Evolutionary conservation across 2,888 invertebrate genomes (phyloP), one percentile per base, ranked within the genome.

Genomic region (Dryobota labecula): DNA sequence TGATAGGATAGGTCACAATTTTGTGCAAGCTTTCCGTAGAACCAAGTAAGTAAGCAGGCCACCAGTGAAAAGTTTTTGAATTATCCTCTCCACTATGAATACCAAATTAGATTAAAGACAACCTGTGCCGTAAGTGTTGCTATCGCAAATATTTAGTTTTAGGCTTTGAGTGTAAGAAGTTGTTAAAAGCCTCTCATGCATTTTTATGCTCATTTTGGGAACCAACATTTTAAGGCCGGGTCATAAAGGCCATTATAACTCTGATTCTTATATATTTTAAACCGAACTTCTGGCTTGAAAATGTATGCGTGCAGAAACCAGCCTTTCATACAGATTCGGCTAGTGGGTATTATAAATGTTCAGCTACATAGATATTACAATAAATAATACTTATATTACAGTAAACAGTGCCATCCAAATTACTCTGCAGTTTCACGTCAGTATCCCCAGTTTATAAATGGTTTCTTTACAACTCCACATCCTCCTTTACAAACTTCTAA

Each of bases 381-480:
- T 27, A 80, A 76, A 78, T 43, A 57, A 61, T 80, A 80, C 80
- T 80, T 71, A 78, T 76, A 70, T 64, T 51, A 69, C 38, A 43
- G 56, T 54, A 27, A 11, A 64, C 58, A 64, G 45, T 70, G 60
- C 36, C 64, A 49, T 78, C 65, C 81, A 38, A 45, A 47, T 74
- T 73, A 66, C 53, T 65, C 56, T 53, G 68, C 43, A 41, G 45
- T 15, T 38, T 54, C 79, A 63, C 68, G n/a, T 49, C 53, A 62
- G 62, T 60, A 30, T 30, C 9, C 13, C 41, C 8, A n/a, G n/a
- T 56, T 15, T 15, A 11, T 8, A 27, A 27, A 9, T n/a, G 9
- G 13, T 24, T 24, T 15, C 6, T 9, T 15, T 2, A n/a, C 13
- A 43, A 27, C 18, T 61, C 9, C 20, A n/a, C n/a, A n/a, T n/a